A percentile compares a stretch with the other conserved stretches of the same genome.
Conservation (phyloP, 2,888 invertebrate species). For the Polyploca ridens region DNA sequence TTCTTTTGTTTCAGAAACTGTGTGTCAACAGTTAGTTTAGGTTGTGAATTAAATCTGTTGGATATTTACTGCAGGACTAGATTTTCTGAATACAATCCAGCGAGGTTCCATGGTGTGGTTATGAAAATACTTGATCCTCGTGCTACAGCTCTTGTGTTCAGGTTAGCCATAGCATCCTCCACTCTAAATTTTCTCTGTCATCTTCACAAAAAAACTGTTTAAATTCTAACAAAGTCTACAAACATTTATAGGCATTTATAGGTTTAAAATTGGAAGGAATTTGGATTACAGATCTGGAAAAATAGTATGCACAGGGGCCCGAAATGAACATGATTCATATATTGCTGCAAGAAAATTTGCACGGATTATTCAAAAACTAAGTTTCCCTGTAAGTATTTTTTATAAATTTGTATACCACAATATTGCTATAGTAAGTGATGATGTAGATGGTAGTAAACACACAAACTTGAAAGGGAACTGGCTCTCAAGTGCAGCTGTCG, state of each 20-base stretch:
- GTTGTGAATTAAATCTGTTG: conserved; percentile 88
- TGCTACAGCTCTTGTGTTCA: conserved; percentile 88
- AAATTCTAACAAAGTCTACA: too few relatives aligned
- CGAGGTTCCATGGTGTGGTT: conserved; percentile 91
- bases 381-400: conserved; percentile 86
- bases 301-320: conserved; percentile 92
- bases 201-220: too few relatives aligned
- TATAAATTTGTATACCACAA: too few relatives aligned
- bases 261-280: conserved; percentile 14
- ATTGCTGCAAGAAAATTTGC: conserved; percentile 92
- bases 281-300: conserved; percentile 88
- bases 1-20: conserved; percentile 87
- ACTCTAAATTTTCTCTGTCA: too few relatives aligned
- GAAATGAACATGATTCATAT: conserved; percentile 90
- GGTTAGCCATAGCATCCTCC: conserved; percentile 43
- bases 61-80: conserved; percentile 91
- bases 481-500: too few relatives aligned
- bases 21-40: conserved; percentile 91
- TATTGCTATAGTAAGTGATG: neutral
- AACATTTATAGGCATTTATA: too few relatives aligned
- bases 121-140: conserved; percentile 93
- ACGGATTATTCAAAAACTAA: conserved; percentile 92
- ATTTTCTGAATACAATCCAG: conserved; percentile 93
- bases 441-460: neutral
- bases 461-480: too few relatives aligned